Evolutionary conservation across 2,113 vertebrate species (phyloP), one percentile per base, ranked within the genome.

Genomic region (Butastur rufipennis): DNA sequence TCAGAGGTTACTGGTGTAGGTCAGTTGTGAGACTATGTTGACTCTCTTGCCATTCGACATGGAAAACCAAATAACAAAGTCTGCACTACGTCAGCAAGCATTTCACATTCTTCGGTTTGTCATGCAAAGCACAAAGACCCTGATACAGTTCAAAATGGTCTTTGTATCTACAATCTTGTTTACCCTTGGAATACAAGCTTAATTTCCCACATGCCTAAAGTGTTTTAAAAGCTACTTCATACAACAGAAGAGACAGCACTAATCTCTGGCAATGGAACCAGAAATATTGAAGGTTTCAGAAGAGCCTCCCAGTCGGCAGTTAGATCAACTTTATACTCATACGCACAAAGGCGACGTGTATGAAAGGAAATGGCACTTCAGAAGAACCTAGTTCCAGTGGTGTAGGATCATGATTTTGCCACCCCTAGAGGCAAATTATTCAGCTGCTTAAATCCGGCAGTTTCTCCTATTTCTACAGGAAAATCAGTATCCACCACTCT

Each of bases 41-140:
- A 97, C 93, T 87, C 88, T 95, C 75, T 90, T 82, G 82, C 92
- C 90, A 97, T 96, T 97, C 23, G 36, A 95, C 90, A 94, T 90
- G 93, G 95, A 97, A 96, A 97, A 93, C 90, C 88, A 97, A 97
- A 91, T 50, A 97, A 95, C 95, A 95, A 93, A 94, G 90, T 95
- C 96, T 97, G 91, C 79, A 68, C 91, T 81, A 36, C 86, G 94
- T 97, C 93, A 93, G 94, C 81, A 87, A 77, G 92, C 88, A 61
- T 95, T 93, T 90, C 94, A 90, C 93, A 96, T 96, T 96, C 95
- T 95, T 94, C 0, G 9, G 94, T 96, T 96, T 96, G 95, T 95
- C 89, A 94, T 96, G 95, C 96, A 96, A 90, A 96, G 86, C 88
- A 95, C 93, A 90, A 97, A 96, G 84, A 71, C 65, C 85, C 68